Evolutionary conservation across 2,888 invertebrate genomes (phyloP).

Genomic region (Ochlodes sylvanus): DNA sequence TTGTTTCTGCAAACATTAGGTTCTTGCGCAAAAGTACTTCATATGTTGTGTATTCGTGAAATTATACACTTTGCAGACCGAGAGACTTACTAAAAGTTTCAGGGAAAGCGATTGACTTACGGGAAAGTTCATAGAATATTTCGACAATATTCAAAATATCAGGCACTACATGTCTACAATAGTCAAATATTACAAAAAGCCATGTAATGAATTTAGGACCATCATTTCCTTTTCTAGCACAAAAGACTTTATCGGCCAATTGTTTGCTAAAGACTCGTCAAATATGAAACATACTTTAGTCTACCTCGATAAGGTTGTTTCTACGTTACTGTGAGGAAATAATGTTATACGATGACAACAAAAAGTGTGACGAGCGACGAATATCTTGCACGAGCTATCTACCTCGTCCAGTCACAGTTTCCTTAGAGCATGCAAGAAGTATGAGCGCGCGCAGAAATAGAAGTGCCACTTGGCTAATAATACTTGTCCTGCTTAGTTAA

Average conservation of each 20-base stretch:
- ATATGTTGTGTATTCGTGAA: no score
- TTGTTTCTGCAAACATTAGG: no score
- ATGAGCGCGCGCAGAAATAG: constrained; percentile 53
- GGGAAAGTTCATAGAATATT: no score
- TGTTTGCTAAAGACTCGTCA: neutral
- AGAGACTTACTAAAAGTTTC: no score
- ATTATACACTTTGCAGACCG: no score
- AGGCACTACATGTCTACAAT: no score
- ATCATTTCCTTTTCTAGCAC: neutral
- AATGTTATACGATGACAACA: neutral
- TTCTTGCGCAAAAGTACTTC: neutral
- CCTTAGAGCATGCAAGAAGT: constrained; percentile 15
- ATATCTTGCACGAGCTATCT: constrained; percentile 5
- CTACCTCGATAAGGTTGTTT: neutral
- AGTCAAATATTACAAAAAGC: no score
- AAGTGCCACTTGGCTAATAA: constrained; percentile 70
- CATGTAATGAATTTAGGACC: no score
- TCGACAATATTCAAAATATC: no score
- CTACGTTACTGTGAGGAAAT: neutral
- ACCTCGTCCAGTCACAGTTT: constrained; percentile 9
- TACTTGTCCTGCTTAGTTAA: constrained; percentile 52
- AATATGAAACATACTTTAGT: constrained; percentile 1
- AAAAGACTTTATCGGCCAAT: neutral
- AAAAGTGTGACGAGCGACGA: constrained; percentile 8
- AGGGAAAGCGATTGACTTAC: no score